Base-by-base conservation (phyloP, 2,797 vertebrate genomes). In the Myotis myotis region DNA sequence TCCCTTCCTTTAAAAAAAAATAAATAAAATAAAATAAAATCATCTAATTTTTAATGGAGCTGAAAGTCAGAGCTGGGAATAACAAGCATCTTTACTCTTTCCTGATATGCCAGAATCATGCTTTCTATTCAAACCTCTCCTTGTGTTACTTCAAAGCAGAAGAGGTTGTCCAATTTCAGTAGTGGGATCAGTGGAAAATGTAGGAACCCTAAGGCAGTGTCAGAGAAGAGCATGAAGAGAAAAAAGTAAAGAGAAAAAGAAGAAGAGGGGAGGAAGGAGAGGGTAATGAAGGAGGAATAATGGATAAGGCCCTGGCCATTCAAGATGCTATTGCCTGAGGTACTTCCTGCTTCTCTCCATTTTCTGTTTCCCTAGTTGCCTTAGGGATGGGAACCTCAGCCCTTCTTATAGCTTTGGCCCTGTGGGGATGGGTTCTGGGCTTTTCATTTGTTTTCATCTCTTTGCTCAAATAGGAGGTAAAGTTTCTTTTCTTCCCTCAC, bases 171-270 rank as follows among this genome's bases (percentile, higher is more conserved):
- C 55, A 49, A 60, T 36, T 49, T 10, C 44, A 49, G 36, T 10
- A 16, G 28, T 0, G 2, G 70, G 3, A 3, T 36, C 12, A 4
- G 23, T 5, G 36, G 23, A 36, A 33, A 51, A 30, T 3, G 8
- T 15, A 38, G 13, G 8, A 16, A 6, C 8, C 2, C 33, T 41
- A 23, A 4, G 1, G 17, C 3, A 16, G 11, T 19, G 0, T 70
- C 68, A 87, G 76, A 91, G 15, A 15, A 74, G 2, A 85, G 8
- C 19, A 6, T 25, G 44, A 12, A 19, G 28, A 76, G 28, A 44
- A 51, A 16, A 0, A 0, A 30, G 16, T 44, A n/a, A 13, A 0
- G 0, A 33, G 16, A 41, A n/a, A 9, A 11, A 76, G 44, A 6
- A 25, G 88, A 91, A 36, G 8, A 92, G 86, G 81, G 22, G 88